Conservation (phyloP, 1,140 invertebrate species). For the Ditylenchus dipsaci region DNA sequence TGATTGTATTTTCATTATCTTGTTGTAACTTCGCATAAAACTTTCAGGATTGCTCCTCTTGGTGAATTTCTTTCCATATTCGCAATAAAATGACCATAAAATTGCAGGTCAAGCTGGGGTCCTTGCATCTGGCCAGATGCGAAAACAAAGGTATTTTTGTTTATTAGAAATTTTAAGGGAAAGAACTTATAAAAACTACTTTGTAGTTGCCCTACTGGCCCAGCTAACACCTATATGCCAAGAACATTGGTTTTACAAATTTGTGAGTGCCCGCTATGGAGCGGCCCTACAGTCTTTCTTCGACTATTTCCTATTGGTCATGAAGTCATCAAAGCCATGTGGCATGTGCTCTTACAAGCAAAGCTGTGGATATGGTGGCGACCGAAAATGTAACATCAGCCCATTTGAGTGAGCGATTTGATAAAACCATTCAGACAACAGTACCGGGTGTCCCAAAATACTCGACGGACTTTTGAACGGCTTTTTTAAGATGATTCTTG, state of each 20-base stretch:
- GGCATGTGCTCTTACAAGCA: slow-evolving; percentile 54
- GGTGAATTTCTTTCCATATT: slow-evolving; percentile 17
- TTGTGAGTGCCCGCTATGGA: slow-evolving; percentile 43
- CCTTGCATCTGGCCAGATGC: slow-evolving; percentile 52
- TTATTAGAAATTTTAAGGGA: slow-evolving; percentile 22
- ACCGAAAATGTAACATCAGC: slow-evolving; percentile 46
- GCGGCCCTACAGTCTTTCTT: slow-evolving; percentile 52
- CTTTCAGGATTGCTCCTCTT: slow-evolving; percentile 14
- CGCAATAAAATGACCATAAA: not conserved
- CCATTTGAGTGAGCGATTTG: slow-evolving; percentile 49
- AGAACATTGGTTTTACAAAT: slow-evolving; percentile 56
- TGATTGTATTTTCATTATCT: too few relatives aligned
- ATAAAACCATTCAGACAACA: not conserved
- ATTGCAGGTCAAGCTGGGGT: slow-evolving; percentile 47
- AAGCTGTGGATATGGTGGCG: slow-evolving; percentile 53
- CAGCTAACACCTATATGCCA: slow-evolving; percentile 53
- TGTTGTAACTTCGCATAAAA: too few relatives aligned
- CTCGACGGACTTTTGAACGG: not conserved
- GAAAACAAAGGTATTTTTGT: slow-evolving; percentile 29
- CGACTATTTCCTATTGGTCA: slow-evolving; percentile 39
- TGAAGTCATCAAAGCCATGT: slow-evolving; percentile 46
- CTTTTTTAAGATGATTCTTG: too few relatives aligned
- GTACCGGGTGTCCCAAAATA: too few relatives aligned
- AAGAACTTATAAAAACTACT: slow-evolving; percentile 7
- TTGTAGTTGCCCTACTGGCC: slow-evolving; percentile 39